Base-by-base conservation (phyloP, 2,888 invertebrate species). In the Lepetodrilus schrolli region DNA sequence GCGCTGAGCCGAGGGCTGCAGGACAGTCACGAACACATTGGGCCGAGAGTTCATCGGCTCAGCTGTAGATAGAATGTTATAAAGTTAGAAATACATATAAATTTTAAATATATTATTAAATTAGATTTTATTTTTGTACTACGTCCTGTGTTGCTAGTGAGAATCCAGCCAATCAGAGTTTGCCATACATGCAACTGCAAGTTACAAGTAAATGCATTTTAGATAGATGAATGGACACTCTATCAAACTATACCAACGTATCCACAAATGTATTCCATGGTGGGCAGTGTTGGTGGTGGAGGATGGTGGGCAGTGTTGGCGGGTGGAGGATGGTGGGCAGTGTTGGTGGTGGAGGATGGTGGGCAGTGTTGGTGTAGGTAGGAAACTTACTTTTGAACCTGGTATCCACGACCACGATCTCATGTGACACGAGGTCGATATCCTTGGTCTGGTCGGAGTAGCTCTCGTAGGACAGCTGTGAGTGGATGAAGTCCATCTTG, bases 401-500 rank as follows among this genome's bases (percentile, higher is more conserved):
- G 13, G 94, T 95, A 90, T 96, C 96, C 70, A 93, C 93, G 68
- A 96, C 93, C 20, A 95, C 91, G 86, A 96, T 96, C 91, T 96
- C 97, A 91, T 95, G 95, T 0, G 97, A 98, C 0, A 97, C 96
- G 21, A 98, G 92, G 90, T 97, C 97, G 70, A 98, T 93, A 86
- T 97, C 97, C 91, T 96, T 96, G 13, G 96, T 94, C 65, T 95
- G 93, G 91, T 98, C 96, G 83, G 96, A 96, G 88, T 94, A 94
- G 3, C 94, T 94, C 89, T 97, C 97, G 70, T 96, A 93, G 49
- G 95, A 94, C 51, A 98, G 92, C 20, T 94, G 93, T 0, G 97
- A 97, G 90, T 95, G 95, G 80, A 97, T 95, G 90, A 98, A 97
- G 91, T 97, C 96, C 76, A 98, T 93, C 84, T 95, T 95, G 0